Evolutionary conservation across 2,797 vertebrate species (phyloP), one percentile per base, ranked within the genome.

Genomic region (Poeciliopsis presidionis): DNA sequence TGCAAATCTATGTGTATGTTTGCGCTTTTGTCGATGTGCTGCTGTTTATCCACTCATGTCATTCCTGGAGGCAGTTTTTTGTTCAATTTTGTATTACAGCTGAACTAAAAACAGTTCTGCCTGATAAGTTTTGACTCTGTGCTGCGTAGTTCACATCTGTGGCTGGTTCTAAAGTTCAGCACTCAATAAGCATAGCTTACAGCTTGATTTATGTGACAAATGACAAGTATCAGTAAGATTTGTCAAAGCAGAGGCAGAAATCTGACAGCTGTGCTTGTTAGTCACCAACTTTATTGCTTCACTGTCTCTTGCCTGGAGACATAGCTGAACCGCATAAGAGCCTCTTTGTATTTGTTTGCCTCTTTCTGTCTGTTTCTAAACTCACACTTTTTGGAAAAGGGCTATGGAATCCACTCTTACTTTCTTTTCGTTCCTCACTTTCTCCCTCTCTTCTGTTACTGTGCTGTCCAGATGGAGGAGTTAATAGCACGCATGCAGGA

Each of bases 401-500:
- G 67, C 76, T 20, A 78, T 73, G n/a, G 75, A 86, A 89, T 72
- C 9, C 82, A 78, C 45, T 85, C 46, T 75, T 47, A 55, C 74
- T 79, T 67, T 76, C 65, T 75, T 73, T 47, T 65, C 0, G n/a
- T 67, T 25, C 78, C 7, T 72, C 57, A 49, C 65, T 63, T 61
- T 59, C 49, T 71, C 55, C 46, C 77, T 77, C 74, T 74, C 33
- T 49, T 4, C 83, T 89, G 73, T 90, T 61, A 63, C 55, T 84
- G 47, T 89, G 57, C 83, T 84, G 53, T 79, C 84, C 92, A 99
- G 98, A 99, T 99, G 98, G 98, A 99, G 94, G 97, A 98, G 0
- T 96, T 99, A 93, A 97, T 99, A 96, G 97, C 97, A 51, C 97
- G 96, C 73, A 99, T 99, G 98, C 98, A 99, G 93, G 98, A 98